Evolutionary conservation across 2,113 vertebrate species (phyloP).

Genomic region (Atractosteus spatula): DNA sequence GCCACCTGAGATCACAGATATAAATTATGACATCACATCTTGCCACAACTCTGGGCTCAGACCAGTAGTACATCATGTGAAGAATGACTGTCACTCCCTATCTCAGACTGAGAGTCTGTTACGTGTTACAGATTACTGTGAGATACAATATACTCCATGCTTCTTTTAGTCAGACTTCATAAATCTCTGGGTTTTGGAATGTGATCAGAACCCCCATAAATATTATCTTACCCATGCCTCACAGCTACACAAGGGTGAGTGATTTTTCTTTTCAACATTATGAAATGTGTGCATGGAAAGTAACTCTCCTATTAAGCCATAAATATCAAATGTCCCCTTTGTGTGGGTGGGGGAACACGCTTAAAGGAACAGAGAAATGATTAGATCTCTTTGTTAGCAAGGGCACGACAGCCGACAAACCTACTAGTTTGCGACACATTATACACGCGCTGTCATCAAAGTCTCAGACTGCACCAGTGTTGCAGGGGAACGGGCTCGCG

Average conservation of each 20-base stretch:
- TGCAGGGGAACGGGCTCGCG: no score
- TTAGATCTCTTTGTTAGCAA: no score
- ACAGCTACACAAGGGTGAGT: not conserved
- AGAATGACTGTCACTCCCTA: slow-evolving; percentile 15
- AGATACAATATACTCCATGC: slow-evolving; percentile 10
- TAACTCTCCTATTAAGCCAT: no score
- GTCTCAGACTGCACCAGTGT: no score
- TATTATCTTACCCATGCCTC: not conserved
- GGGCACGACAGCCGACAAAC: no score
- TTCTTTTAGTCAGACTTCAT: slow-evolving; percentile 3
- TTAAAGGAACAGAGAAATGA: no score
- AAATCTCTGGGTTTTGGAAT: slow-evolving; percentile 1
- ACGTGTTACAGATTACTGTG: not conserved
- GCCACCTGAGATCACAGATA: slow-evolving; percentile 23
- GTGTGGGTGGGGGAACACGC: no score
- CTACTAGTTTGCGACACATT: no score
- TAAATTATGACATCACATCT: slow-evolving; percentile 38
- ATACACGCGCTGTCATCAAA: no score
- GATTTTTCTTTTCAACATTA: no score
- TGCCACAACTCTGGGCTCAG: slow-evolving; percentile 28
- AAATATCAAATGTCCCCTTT: no score
- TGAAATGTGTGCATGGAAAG: no score
- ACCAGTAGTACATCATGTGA: slow-evolving; percentile 23
- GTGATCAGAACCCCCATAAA: slow-evolving; percentile 15
- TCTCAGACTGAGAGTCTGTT: slow-evolving; percentile 23